Base-by-base conservation (phyloP, 1,140 invertebrate genomes). In the Hypothenemus hampei region DNA sequence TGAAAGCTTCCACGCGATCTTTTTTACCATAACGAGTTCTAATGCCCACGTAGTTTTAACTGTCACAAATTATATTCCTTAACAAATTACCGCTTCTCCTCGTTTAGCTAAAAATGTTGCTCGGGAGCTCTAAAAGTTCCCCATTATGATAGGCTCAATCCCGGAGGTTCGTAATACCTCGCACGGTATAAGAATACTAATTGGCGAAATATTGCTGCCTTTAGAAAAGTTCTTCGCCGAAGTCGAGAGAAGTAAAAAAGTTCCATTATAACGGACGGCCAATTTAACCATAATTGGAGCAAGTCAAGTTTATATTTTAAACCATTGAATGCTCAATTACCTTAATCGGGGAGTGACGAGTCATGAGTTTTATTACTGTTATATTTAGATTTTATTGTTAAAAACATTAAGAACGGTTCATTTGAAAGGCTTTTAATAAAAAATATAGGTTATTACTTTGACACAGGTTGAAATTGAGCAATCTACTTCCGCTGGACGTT, bases 111-210 rank as follows among this genome's bases (percentile, higher is more conserved):
- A 35, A 35, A 47, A 35, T 11, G 45, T 24, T 35, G 18, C 22
- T 33, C 29, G 13, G 18, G 3, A 40, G 36, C 48, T 50, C 39
- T 35, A 29, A 40, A 50, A 40, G 43, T 26, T 41, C 36, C 35
- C 48, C 48, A 41, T 50, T 50, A 50, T 50, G 48, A 50, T 40
- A 26, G 35, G 39, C 35, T 50, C 35, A 50, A 41, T 50, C 24
- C 45, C 36, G 21, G 22, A 40, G 39, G 22, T 50, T 50, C 36
- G 24, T 50, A 50, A 50, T 41, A 33, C 20, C 36, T 50, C 21
- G 39, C 48, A 50, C 48, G 48, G 40, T 40, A 50, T 50, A 40
- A 50, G 48, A 50, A 50, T 50, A 50, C 48, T 50, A 50, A 50
- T 50, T 50, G 39, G 22, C 45, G 5, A 16, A 47, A 47, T 47